Base-by-base conservation (phyloP, 2,888 invertebrate species). In the Cylloceria caligata region DNA sequence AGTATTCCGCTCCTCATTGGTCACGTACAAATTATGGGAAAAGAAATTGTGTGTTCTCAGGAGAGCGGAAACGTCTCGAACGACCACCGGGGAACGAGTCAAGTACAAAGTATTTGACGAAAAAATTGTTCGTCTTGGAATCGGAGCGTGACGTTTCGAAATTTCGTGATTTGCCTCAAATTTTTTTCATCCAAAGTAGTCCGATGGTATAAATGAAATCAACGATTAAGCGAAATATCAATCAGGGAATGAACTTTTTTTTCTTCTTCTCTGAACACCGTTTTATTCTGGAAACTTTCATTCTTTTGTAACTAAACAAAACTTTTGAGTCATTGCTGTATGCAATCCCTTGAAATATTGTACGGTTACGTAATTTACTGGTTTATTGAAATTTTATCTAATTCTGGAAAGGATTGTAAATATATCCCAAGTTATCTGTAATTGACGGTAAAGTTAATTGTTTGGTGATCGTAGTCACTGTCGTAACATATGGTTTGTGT, bases 21-120 rank as follows among this genome's bases (percentile, higher is more conserved):
- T 73, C 73, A 73, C 60, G 73, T 73, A 34, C 55, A n/a, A 55
- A 4, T 4, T 9, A 13, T 65, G 36, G 11, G 16, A 47, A 69
- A 69, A 69, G 55, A 42, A 11, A 19, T 2, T 34, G 21, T n/a
- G 7, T 39, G n/a, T 24, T 39, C 39, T 52, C 34, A 16, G 36
- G 30, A 52, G 19, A 2, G 16, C 30, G 30, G 67, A 36, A 49
- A 49, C 13, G 24, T 21, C 55, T 57, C 55, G 55, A 57, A 24
- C 19, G 21, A 49, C 30, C 45, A 30, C 34, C 47, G 19, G 19
- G n/a, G n/a, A 16, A 30, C 16, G 49, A 36, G 5, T 68, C 11
- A 49, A 67, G 67, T 9, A 6, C 4, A 4, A n/a, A 36, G n/a
- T 42, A 27, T 7, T 42, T 42, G 6, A n/a, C 24, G 45, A 45